phyloP scores from a whole-genome alignment of 2,113 vertebrate genomes.

The Caranx ignobilis region DNA sequence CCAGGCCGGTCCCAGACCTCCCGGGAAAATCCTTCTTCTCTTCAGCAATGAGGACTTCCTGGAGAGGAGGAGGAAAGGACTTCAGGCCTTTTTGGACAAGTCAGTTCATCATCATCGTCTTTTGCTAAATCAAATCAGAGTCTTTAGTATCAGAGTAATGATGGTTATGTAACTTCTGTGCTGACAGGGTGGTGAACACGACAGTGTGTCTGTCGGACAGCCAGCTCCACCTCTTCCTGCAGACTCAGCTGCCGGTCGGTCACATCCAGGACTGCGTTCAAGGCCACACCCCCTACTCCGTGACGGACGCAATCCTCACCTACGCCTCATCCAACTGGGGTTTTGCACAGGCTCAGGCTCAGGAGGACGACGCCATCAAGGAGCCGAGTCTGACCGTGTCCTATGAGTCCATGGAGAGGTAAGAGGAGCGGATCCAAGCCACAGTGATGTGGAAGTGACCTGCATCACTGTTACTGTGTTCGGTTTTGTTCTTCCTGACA shows the following conservation, averaged over 20 bases:
- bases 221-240: constrained; percentile 96
- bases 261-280: constrained; percentile 94
- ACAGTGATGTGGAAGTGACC: neutral
- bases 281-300: constrained; percentile 87
- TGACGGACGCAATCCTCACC: constrained; percentile 92
- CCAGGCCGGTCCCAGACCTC: constrained; percentile 93
- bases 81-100: constrained; percentile 94
- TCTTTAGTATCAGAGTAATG: no score
- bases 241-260: constrained; percentile 92
- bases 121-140: no score
- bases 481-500: neutral
- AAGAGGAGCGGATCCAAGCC: neutral
- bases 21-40: constrained; percentile 90
- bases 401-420: constrained; percentile 86
- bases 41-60: constrained; percentile 92
- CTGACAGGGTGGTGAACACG: constrained; percentile 90
- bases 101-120: constrained; percentile 61
- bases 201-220: constrained; percentile 97
- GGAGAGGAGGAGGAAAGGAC: constrained; percentile 90
- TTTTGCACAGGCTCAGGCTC: constrained; percentile 89
- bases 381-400: constrained; percentile 73
- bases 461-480: neutral
- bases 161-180: neutral
- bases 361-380: constrained; percentile 83
- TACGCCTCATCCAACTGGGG: constrained; percentile 92